phyloP scores from a whole-genome alignment of 2,888 invertebrate species.

The Uloborus plumipes region DNA sequence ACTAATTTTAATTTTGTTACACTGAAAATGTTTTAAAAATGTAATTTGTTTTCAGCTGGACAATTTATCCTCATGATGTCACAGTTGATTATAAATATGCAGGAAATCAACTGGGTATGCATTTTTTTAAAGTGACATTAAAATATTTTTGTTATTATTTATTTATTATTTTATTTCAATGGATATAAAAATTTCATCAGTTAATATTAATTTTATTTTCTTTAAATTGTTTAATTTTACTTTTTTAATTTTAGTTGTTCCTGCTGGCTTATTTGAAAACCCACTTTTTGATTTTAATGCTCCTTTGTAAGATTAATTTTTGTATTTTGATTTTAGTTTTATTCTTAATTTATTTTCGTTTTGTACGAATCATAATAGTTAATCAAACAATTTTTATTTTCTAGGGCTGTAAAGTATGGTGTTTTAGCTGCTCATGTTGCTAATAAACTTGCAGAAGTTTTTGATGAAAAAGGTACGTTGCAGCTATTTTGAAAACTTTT shows the following conservation, averaged over 20 bases:
- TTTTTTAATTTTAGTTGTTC: slow-evolving; percentile 70
- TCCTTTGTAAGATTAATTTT: slow-evolving; percentile 71
- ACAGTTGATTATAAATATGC: slow-evolving; percentile 62
- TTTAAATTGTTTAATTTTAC: neutral
- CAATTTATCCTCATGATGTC: slow-evolving; percentile 61
- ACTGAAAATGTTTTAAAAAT: neutral
- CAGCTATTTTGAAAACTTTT: neutral
- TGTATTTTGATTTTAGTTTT: slow-evolving; percentile 6
- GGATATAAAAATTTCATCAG: too few relatives aligned
- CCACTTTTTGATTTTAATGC: slow-evolving; percentile 73
- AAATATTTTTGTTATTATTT: neutral
- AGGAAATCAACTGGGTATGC: slow-evolving; percentile 67
- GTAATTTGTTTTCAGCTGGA: slow-evolving; percentile 48
- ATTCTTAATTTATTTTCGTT: neutral
- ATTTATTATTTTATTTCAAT: too few relatives aligned
- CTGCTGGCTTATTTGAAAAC: slow-evolving; percentile 72
- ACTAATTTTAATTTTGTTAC: neutral
- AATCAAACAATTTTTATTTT: slow-evolving; percentile 64
- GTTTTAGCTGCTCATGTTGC: slow-evolving; percentile 74
- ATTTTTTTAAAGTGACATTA: neutral
- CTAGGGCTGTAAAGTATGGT: slow-evolving; percentile 74
- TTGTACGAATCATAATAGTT: slow-evolving; percentile 28
- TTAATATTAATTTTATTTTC: neutral
- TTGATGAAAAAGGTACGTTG: slow-evolving; percentile 73
- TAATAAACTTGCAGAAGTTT: slow-evolving; percentile 72